A percentile compares a stretch with the other conserved stretches of the same genome.
Conservation (phyloP, 2,113 vertebrate species). For the Chamaetylas fuelleborni region DNA sequence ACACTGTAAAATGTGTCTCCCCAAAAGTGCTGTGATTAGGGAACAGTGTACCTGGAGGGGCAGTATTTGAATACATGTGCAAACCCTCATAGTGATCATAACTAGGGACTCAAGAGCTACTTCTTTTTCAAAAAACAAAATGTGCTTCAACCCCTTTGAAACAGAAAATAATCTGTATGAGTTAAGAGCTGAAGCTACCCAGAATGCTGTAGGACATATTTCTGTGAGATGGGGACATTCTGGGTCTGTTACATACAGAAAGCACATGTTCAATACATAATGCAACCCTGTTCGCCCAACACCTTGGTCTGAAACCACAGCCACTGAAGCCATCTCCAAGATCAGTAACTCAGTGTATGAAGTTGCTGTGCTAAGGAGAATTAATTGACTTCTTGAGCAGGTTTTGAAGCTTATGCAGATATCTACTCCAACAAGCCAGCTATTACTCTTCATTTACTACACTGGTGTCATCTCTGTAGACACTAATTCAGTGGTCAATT, state of each 20-base stretch:
- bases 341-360: background rate
- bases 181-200: background rate
- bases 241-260: background rate
- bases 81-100: background rate
- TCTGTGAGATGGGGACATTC: background rate
- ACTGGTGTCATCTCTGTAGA: background rate
- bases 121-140: background rate
- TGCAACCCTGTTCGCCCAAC: background rate
- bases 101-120: background rate
- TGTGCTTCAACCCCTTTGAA: background rate
- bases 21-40: background rate
- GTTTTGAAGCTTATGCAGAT: background rate
- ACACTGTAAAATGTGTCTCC: background rate
- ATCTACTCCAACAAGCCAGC: background rate
- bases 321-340: background rate
- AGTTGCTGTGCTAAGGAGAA: background rate
- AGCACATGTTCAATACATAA: background rate
- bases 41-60: background rate
- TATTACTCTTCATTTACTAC: background rate
- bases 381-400: background rate
- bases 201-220: background rate
- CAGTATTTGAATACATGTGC: background rate
- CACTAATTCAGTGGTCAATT: background rate
- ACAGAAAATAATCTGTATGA: background rate
- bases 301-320: background rate